Evolutionary conservation across 2,113 vertebrate genomes (phyloP), one percentile per base, ranked within the genome.

Genomic region (Dunckerocampus dactyliophorus): DNA sequence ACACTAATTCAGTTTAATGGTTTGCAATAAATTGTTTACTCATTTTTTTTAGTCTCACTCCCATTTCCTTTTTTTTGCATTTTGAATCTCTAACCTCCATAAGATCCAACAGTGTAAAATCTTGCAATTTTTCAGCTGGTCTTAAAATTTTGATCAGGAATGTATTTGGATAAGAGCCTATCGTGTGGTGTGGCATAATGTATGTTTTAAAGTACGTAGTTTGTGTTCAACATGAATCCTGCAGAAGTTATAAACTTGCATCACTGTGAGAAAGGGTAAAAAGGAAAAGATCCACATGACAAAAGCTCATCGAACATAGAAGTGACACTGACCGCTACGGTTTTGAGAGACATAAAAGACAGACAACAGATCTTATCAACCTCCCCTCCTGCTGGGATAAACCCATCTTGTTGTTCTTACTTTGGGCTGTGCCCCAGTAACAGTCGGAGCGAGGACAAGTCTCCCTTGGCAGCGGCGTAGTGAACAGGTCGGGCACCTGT

Each of bases 391-490:
- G 37, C 8, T 53, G 47, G 66, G 48, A 77, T 47, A 57, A 73
- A 56, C 55, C 7, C n/a, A 59, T 4, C 31, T 14, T 42, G 9
- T 19, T 37, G 47, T 28, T 46, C 87, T 96, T 94, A 99, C 97
- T 91, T 91, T 81, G 95, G 93, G 84, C 92, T 89, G 88, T 95
- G 90, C 54, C 85, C 82, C 64, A 95, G 19, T 63, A 99, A 92
- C 60, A 98, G 92, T 64, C 91, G 91, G 63, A 98, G 90, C 43
- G 95, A 95, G 68, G 91, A 82, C 67, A 98, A 90, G 87, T 99
- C 96, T 77, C 96, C 97, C 92, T 98, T 98, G 93, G 96, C 94
- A 76, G 97, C 95, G 0, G 97, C 95, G 0, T 99, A 99, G 85
- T 99, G 97, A 67, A 97, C 63, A 1, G 97, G 92, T 60, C 98